Percentiles rank a stretch among this genome's conserved stretches.
These are phyloP conservation scores for Ethmia dodecea DNA, from an alignment of 2,888 invertebrate species.

Conservation along the genomic window DNA sequence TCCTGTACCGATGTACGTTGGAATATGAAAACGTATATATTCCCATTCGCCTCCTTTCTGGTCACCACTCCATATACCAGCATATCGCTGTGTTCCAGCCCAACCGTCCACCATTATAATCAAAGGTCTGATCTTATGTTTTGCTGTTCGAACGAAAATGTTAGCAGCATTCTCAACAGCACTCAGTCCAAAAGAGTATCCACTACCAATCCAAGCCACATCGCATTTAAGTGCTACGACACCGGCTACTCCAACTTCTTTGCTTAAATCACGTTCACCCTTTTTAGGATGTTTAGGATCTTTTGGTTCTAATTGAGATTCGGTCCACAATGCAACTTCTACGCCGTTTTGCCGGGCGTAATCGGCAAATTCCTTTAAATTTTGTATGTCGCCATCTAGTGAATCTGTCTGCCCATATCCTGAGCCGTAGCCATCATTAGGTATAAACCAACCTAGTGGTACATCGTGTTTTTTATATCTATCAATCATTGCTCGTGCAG, in stretches of 20 bases:
- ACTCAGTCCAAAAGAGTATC: conserved; percentile 60
- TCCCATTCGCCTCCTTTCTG: conserved; percentile 68
- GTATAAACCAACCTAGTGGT: conserved; percentile 66
- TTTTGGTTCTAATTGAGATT: conserved; percentile 53
- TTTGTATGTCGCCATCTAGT: conserved; percentile 57
- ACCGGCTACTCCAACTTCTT: conserved; percentile 53
- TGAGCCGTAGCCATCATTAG: conserved; percentile 66
- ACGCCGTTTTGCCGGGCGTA: conserved; percentile 53
- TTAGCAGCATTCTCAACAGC: conserved; percentile 55
- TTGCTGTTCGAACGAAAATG: conserved; percentile 41
- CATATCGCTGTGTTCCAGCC: conserved; percentile 64
- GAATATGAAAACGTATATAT: conserved; percentile 67
- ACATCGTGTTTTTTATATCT: conserved; percentile 57
- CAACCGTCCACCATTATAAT: conserved; percentile 68
- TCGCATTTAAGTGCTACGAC: conserved; percentile 65
- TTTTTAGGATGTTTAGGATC: conserved; percentile 58
- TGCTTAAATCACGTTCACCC: conserved; percentile 59
- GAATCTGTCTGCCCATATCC: conserved; percentile 66
- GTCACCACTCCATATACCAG: conserved; percentile 66
- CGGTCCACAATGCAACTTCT: conserved; percentile 64
- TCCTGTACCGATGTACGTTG: conserved; percentile 61
- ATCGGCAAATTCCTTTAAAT: conserved; percentile 50
- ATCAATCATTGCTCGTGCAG: conserved; percentile 66
- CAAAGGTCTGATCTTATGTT: conserved; percentile 38
- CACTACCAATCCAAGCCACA: conserved; percentile 64